Conservation (phyloP, 2,888 invertebrate species). For the Eretmocerus hayati region DNA sequence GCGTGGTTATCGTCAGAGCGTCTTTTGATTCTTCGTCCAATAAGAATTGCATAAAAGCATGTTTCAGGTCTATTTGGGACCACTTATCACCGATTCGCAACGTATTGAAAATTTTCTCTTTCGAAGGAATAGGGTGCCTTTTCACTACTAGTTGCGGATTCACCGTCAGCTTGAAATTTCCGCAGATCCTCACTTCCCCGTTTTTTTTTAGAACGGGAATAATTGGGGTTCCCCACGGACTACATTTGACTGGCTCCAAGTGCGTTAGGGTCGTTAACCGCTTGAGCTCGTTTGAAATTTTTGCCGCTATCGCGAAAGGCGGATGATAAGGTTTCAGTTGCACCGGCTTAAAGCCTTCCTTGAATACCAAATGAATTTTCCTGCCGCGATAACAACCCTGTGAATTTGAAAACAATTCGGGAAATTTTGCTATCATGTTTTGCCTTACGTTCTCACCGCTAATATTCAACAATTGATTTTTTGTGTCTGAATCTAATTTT, state of each 20-base stretch:
- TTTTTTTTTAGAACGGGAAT: slow-evolving; percentile 30
- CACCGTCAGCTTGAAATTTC: slow-evolving; percentile 29
- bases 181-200: slow-evolving; percentile 25
- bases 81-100: slow-evolving; percentile 28
- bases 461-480: too few species aligned
- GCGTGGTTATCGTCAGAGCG: slow-evolving; percentile 36
- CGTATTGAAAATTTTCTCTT: slow-evolving; percentile 29
- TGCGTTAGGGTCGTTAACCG: slow-evolving; percentile 23
- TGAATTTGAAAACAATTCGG: slow-evolving; percentile 11
- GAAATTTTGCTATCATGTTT: slow-evolving; percentile 15
- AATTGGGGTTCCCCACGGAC: slow-evolving; percentile 34
- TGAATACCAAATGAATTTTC: slow-evolving; percentile 23
- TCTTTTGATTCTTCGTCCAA: slow-evolving; percentile 32
- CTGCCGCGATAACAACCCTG: slow-evolving; percentile 15
- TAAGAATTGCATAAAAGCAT: slow-evolving; percentile 39
- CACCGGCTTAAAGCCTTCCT: slow-evolving; percentile 19
- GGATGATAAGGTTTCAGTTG: slow-evolving; percentile 25
- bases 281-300: slow-evolving; percentile 19
- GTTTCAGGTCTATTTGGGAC: slow-evolving; percentile 25
- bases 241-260: slow-evolving; percentile 23
- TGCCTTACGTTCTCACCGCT: too few species aligned
- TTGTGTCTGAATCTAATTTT: neutral
- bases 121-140: slow-evolving; percentile 29
- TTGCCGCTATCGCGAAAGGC: slow-evolving; percentile 21
- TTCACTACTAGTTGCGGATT: slow-evolving; percentile 27